These are phyloP conservation scores for Caenorhabditis tropicalis DNA, from an alignment of 1,140 invertebrate genomes.

Conservation along the genomic window DNA sequence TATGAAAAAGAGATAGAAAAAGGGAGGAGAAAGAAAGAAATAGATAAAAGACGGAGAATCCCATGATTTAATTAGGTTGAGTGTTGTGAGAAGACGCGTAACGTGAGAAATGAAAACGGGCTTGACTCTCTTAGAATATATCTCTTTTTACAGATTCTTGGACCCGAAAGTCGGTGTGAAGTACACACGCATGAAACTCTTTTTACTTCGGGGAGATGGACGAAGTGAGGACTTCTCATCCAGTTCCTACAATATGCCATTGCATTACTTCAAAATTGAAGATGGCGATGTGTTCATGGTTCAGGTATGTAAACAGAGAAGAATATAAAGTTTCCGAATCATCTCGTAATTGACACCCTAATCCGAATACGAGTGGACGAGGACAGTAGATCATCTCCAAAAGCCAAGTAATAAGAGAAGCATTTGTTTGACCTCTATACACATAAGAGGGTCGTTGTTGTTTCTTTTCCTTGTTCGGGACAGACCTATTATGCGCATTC, in stretches of 20 bases:
- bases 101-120: neutral
- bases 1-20: neutral
- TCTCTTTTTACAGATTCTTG: constrained; percentile 41
- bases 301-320: constrained; percentile 33
- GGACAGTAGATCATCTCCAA: constrained; percentile 1
- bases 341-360: constrained; percentile 17
- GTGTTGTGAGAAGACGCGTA: neutral
- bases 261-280: constrained; percentile 48
- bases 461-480: neutral
- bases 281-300: constrained; percentile 45
- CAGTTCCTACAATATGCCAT: constrained; percentile 25
- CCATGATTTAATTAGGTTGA: constrained; percentile 31
- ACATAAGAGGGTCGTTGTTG: neutral
- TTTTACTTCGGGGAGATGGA: neutral
- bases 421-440: constrained; percentile 27
- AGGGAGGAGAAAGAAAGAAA: neutral
- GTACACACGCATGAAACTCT: constrained; percentile 45
- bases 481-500: neutral
- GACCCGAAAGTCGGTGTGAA: constrained; percentile 44
- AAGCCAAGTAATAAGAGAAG: constrained; percentile 9
- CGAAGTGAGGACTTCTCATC: constrained; percentile 30
- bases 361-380: constrained; percentile 6
- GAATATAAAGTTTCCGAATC: constrained; percentile 10
- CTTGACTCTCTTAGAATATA: neutral
- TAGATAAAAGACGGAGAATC: neutral